Evolutionary conservation across 2,113 vertebrate species (phyloP), one percentile per base, ranked within the genome.

Genomic region (Parus major): DNA sequence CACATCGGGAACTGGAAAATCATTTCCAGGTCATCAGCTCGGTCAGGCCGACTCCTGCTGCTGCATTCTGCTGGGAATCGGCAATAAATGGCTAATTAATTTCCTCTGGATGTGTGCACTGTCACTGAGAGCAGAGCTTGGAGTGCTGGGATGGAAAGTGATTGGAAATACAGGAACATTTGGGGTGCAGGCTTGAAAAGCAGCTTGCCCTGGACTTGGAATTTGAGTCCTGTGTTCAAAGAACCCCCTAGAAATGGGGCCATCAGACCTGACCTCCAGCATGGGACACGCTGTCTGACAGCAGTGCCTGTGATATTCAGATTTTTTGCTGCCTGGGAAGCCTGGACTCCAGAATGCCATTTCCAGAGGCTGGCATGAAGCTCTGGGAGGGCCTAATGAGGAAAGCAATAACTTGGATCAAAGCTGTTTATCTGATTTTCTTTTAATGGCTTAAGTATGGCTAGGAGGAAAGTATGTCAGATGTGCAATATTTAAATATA

Each of bases 341-440:
- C 72, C 59, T 70, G 57, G 44, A 12, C 65, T 79, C 42, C 88
- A 64, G 35, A 63, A 68, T 36, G 64, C 66, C 66, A 73, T 61
- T 90, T 80, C 75, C 85, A 95, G 92, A 36, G 88, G 87, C 59
- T 92, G 94, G 46, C 78, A 61, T 13, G 50, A 33, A 79, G 53
- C 65, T 76, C 0, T 12, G 69, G 63, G 73, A 82, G 46, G 42
- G n/a, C 42, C 75, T 93, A 57, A 87, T 69, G 91, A 92, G 59
- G 39, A 91, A 85, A 95, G 75, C 78, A 93, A 64, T 65, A 73
- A 69, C 65, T 71, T 93, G 95, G 73, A 87, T 91, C 77, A 91
- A 89, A 95, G 87, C 50, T 7, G 1, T 61, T 96, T 88, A 82
- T 93, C 90, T 96, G 93, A 96, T 90, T 90, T 78, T 60, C 52